These are phyloP conservation scores for Limenitis camilla DNA, from an alignment of 2,888 invertebrate species.

Conservation along the genomic window DNA sequence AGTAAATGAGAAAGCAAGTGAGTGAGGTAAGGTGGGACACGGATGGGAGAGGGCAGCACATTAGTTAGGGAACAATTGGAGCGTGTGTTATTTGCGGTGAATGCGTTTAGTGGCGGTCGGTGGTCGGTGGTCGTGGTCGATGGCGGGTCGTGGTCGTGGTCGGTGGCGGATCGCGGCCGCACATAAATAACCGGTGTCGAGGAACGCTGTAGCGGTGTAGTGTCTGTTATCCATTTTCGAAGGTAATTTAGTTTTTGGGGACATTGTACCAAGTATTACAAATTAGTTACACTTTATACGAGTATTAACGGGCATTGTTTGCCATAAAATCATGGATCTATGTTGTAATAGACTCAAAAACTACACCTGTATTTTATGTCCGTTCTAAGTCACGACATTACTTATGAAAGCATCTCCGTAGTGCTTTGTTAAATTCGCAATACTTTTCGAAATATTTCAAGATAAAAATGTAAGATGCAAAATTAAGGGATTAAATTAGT, in stretches of 20 bases:
- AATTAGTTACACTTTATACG: no score
- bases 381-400: no score
- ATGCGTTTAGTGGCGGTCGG: conserved; percentile 18
- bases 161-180: background rate
- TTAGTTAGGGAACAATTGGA: conserved; percentile 20
- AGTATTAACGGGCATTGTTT: no score
- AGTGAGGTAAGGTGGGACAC: background rate
- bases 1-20: background rate
- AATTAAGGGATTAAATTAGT: no score
- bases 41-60: conserved; percentile 5
- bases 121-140: background rate
- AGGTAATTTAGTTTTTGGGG: background rate
- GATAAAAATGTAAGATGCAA: no score
- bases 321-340: no score
- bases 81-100: conserved; percentile 21
- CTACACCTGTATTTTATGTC: no score
- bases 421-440: no score
- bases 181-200: conserved; percentile 8
- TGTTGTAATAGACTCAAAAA: no score
- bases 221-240: background rate
- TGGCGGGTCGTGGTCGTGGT: background rate
- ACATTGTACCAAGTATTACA: background rate
- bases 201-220: background rate
- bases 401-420: no score
- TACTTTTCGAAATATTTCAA: no score